These are phyloP conservation scores for Takifugu bimaculatus DNA, from an alignment of 2,113 vertebrate species.

Conservation along the genomic window DNA sequence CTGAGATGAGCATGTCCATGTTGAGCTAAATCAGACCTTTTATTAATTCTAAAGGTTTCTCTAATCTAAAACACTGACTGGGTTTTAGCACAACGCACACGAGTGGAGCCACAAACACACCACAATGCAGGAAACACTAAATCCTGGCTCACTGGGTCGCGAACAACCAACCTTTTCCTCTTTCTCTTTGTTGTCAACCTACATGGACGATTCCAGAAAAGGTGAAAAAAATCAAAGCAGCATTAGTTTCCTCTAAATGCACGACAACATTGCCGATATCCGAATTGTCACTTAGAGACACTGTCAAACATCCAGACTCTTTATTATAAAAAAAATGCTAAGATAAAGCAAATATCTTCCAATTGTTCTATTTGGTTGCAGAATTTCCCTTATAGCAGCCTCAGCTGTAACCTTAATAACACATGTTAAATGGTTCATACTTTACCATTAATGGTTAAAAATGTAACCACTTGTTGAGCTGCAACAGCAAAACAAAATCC, in stretches of 20 bases:
- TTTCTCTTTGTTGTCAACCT: constrained; percentile 73
- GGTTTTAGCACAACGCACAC: neutral
- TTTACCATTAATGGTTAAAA: neutral
- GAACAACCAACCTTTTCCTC: constrained; percentile 68
- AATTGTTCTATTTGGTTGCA: too few species aligned
- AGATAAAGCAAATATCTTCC: too few species aligned
- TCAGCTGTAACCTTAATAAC: neutral
- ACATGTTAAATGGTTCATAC: neutral
- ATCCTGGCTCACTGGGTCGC: neutral
- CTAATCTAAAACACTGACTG: too few species aligned
- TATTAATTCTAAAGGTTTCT: too few species aligned
- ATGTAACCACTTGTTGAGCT: too few species aligned
- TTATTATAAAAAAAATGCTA: too few species aligned
- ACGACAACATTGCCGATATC: neutral
- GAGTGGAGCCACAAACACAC: neutral
- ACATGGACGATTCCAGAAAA: constrained; percentile 2
- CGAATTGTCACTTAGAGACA: too few species aligned
- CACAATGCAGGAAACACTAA: constrained; percentile 13
- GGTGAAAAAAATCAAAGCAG: neutral
- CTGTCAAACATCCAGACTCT: too few species aligned
- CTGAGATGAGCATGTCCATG: too few species aligned
- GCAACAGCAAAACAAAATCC: neutral
- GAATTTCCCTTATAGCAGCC: neutral
- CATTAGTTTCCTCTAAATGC: constrained; percentile 1
- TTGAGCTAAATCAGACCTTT: too few species aligned